These are phyloP conservation scores for Geotrupes spiniger DNA, from an alignment of 2,888 invertebrate genomes.

Conservation along the genomic window DNA sequence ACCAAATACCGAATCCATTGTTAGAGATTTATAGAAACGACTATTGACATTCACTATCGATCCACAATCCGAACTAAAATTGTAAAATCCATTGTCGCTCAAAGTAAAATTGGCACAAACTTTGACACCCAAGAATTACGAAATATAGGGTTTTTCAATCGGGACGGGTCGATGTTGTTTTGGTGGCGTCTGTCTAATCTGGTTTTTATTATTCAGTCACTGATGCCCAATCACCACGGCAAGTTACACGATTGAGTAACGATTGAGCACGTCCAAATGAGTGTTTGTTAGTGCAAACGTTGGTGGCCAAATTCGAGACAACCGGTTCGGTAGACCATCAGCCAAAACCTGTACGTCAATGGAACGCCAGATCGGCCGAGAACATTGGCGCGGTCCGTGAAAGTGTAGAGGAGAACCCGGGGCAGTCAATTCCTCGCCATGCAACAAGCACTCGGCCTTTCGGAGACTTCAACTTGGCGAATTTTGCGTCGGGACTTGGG, in stretches of 20 bases:
- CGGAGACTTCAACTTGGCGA: slow-evolving; percentile 6
- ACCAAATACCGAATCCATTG: too few species aligned
- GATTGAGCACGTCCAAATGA: slow-evolving; percentile 15
- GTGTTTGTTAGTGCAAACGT: slow-evolving; percentile 21
- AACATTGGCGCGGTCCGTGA: slow-evolving; percentile 37
- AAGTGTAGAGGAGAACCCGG: slow-evolving; percentile 36
- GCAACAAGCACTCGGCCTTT: slow-evolving; percentile 1
- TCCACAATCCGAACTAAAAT: too few species aligned
- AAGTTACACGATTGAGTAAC: slow-evolving; percentile 34
- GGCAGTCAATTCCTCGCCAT: slow-evolving; percentile 36
- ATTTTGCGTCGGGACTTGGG: slow-evolving; percentile 25
- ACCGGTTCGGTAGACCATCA: slow-evolving; percentile 31
- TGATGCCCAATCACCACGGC: slow-evolving; percentile 4
- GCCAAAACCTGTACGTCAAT: slow-evolving; percentile 31
- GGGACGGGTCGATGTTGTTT: background rate
- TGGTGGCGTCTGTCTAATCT: background rate
- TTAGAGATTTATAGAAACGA: too few species aligned
- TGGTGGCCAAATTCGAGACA: slow-evolving; percentile 33
- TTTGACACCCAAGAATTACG: too few species aligned
- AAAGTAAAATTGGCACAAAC: too few species aligned
- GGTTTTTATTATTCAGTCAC: background rate
- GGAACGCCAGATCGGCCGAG: slow-evolving; percentile 34
- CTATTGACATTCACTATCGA: too few species aligned
- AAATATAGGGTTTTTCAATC: background rate
- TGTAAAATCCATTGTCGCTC: too few species aligned